Evolutionary conservation across 1,140 invertebrate species (phyloP), one percentile per base, ranked within the genome.

Genomic region (Lysiphlebus fabarum): DNA sequence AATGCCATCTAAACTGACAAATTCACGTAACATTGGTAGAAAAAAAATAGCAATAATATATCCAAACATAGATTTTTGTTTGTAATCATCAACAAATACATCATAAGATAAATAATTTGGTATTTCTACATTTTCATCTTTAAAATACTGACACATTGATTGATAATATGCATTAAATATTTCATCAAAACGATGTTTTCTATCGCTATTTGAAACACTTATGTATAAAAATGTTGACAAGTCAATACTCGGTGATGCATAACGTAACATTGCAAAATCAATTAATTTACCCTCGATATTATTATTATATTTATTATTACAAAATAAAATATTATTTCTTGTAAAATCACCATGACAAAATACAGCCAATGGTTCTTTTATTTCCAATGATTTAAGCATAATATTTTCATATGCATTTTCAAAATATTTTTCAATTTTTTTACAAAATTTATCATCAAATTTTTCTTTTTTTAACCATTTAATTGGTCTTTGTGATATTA

Each of bases 341-440:
- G 75, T 76, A 14, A 73, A 73, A 58, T 81, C 78, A 5, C 78
- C 79, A 58, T 81, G 79, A 58, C 71, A 70, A 0, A 82, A 17
- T 0, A 72, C 72, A 0, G 75, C 66, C 6, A 77, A 47, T 1
- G 74, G 69, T 33, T 75, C 73, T 2, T 51, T 38, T 0, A 68
- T 58, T 5, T 64, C 42, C 0, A 56, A 1, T 7, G 11, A 8
- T 9, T 54, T 56, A 9, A 65, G 2, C n/a, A 68, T 26, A 4
- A 71, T 5, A 0, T 58, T 59, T 0, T 59, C 11, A 14, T 33
- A 69, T 0, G 7, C n/a, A 45, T 69, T 38, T 3, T 40, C 5
- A 0, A 73, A 42, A 11, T 60, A n/a, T 11, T n/a, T 44, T 6
- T 65, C 53, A 7, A 70, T 49, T 12, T 62, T 65, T 26, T 72